phyloP scores from a whole-genome alignment of 2,113 vertebrate species.

The Polypterus bichir region DNA sequence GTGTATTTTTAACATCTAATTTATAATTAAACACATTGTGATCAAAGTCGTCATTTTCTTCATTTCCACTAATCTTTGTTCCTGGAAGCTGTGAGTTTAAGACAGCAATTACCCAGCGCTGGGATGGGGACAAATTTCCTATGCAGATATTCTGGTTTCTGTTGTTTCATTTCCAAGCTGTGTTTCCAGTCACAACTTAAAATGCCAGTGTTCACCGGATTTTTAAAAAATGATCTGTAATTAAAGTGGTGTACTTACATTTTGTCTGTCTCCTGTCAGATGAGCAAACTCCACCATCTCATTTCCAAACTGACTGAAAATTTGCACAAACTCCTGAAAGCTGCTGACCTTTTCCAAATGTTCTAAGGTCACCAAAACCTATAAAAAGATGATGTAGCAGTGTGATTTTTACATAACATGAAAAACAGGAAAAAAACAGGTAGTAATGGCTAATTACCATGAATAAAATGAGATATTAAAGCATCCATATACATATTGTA shows the following conservation, averaged over 20 bases:
- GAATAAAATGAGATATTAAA: neutral
- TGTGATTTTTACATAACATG: neutral
- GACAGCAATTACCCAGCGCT: too few relatives aligned
- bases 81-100: too few relatives aligned
- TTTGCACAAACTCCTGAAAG: constrained; percentile 98
- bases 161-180: too few relatives aligned
- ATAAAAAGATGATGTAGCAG: constrained; percentile 16
- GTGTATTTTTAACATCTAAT: too few relatives aligned
- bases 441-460: constrained; percentile 24
- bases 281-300: constrained; percentile 99
- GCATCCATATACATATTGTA: too few relatives aligned
- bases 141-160: too few relatives aligned
- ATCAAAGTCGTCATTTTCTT: too few relatives aligned
- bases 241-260: constrained; percentile 55
- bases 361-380: constrained; percentile 92
- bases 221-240: neutral
- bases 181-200: too few relatives aligned
- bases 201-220: too few relatives aligned
- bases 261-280: constrained; percentile 93
- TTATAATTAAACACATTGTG: too few relatives aligned
- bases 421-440: neutral
- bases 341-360: constrained; percentile 87
- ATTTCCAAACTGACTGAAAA: constrained; percentile 98
- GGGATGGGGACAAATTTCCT: too few relatives aligned
- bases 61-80: too few relatives aligned